Percentiles rank a stretch among this genome's conserved stretches.
phyloP scores from a whole-genome alignment of 2,113 vertebrate genomes.

The Isichthys henryi region DNA sequence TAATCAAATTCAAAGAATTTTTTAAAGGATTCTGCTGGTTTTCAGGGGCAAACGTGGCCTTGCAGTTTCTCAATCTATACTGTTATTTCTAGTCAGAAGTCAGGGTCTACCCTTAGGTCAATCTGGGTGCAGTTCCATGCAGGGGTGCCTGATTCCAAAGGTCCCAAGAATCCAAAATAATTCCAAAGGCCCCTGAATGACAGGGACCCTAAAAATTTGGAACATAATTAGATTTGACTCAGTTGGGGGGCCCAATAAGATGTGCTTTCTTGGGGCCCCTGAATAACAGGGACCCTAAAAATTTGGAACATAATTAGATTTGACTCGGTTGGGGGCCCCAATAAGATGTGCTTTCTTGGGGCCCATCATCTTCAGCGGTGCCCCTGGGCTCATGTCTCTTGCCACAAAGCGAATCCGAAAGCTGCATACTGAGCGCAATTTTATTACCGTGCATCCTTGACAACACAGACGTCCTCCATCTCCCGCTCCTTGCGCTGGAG shows the following conservation, averaged over 20 bases:
- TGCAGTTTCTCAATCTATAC: neutral
- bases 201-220: neutral
- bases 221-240: neutral
- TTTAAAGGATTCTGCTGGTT: neutral
- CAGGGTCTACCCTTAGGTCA: neutral
- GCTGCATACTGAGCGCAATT: neutral
- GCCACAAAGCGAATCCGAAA: neutral
- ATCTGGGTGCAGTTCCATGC: neutral
- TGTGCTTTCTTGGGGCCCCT: neutral
- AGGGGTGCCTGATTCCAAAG: neutral
- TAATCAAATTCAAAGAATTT: neutral
- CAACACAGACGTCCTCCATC: constrained; percentile 44
- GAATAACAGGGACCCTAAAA: no score
- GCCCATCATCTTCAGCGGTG: neutral
- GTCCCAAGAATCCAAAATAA: no score
- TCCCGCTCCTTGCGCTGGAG: constrained; percentile 48
- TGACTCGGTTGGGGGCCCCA: no score
- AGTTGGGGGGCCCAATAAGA: neutral
- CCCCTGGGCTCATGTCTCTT: neutral
- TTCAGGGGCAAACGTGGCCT: neutral
- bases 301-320: no score
- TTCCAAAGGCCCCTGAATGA: no score
- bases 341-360: neutral
- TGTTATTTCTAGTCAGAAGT: neutral
- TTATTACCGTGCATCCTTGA: constrained; percentile 58